Evolutionary conservation across 2,888 invertebrate genomes (phyloP), one percentile per base, ranked within the genome.

Genomic region (Oxystoma pomonae): DNA sequence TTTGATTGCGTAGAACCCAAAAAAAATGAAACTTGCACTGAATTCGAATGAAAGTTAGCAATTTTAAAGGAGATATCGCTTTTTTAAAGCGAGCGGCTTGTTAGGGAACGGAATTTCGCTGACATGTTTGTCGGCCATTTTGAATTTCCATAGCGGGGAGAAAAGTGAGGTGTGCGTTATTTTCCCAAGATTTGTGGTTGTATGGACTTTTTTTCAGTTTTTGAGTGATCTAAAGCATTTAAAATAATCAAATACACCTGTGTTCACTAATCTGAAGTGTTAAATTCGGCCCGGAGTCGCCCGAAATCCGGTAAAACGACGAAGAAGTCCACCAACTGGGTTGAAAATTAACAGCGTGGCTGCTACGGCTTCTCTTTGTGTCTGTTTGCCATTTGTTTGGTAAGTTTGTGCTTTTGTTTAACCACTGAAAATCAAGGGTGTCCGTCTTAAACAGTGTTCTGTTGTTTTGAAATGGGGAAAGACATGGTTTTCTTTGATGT

Each of bases 341-440:
- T 53, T 75, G 74, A 73, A 76, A 75, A 63, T 73, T 75, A 79
- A 73, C 80, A 81, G 80, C 81, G 81, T 81, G 80, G 81, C 80
- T 79, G 72, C 75, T 73, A 75, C 76, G 75, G 79, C 78, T 78
- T 79, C 77, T 77, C 80, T 81, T 80, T 80, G 79, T 80, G 3
- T 57, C 53, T 53, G 65, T 56, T 60, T 18, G 17, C 21, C 55
- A 53, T 63, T 58, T 58, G 68, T 57, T 62, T 55, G 62, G 57
- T 63, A 35, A 35, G 35, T 35, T 35, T 35, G 3, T 7, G 35
- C 3, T 35, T 35, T 35, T 35, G 35, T 35, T 35, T 35, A 35
- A 35, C 35, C 3, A 35, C 12, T 12, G 5, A 35, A 7, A 3
- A 35, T 35, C 35, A 12, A 35, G 35, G 35, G 35, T 35, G 12